Base-by-base conservation (phyloP, 2,113 vertebrate species). In the Gallinago undulata region DNA sequence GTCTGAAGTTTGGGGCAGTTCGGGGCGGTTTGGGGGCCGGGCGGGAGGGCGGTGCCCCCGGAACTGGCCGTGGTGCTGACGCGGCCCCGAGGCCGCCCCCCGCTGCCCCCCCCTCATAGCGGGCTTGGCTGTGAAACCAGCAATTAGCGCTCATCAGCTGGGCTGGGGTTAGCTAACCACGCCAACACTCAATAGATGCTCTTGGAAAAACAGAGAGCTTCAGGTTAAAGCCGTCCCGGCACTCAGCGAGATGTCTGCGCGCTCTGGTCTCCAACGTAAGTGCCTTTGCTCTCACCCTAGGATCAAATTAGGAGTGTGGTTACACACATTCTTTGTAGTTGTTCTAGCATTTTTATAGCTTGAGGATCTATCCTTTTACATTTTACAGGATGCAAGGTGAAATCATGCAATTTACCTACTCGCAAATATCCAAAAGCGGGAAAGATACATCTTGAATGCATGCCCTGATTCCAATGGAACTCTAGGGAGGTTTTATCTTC, bases 21-120 rank as follows among this genome's bases (percentile, higher is more conserved):
- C 2, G 48, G 77, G 62, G 45, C 39, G 2, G 33, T 27, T 19
- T 2, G 55, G 70, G 5, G 37, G 25, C 25, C 41, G 39, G 23
- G 35, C 43, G 43, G 43, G 43, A 43, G 43, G 43, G 43, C 43
- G 43, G 43, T 41, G 39, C 39, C 31, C 53, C 23, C 3, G 9
- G 85, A 63, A 21, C 94, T 97, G 96, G 45, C 94, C 92, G 3
- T 84, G 94, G 96, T 97, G 89, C 97, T 97, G 96, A 96, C 62
- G 5, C 64, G 11, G n/a, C n/a, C 64, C 22, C 5, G 6, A 2
- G 2, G 31, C 41, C 1, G 43, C 60, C 39, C 27, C 16, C 37
- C 2, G 4, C 39, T 39, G 39, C 39, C 10, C 39, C 39, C 39
- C 39, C 39, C 39, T 11, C 39, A 10, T 10, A 19, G 33, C 1